Percentiles rank a stretch among this genome's conserved stretches.
Evolutionary conservation across 2,888 invertebrate genomes (phyloP).

Genomic region (Petrophora chlorosata): DNA sequence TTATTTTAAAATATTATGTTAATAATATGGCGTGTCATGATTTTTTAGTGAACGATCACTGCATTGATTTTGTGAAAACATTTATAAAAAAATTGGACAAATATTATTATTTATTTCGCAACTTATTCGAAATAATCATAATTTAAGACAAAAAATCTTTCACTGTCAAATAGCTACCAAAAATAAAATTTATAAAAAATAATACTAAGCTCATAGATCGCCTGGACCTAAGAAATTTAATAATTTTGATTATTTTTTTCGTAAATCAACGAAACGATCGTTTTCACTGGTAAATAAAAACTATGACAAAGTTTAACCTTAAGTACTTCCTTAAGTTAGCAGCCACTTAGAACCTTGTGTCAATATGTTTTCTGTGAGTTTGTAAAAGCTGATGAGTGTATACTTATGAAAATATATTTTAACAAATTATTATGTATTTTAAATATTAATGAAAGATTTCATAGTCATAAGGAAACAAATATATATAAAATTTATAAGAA

Average conservation of each 20-base stretch:
- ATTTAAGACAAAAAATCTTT: slow-evolving; percentile 6
- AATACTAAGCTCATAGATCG: slow-evolving; percentile 47
- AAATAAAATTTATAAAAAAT: slow-evolving; percentile 38
- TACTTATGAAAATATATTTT: no score
- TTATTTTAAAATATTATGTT: slow-evolving; percentile 23
- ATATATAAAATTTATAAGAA: no score
- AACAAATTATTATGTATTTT: no score
- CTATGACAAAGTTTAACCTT: slow-evolving; percentile 39
- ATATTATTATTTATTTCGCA: slow-evolving; percentile 2
- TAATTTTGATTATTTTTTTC: slow-evolving; percentile 12
- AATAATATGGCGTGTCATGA: slow-evolving; percentile 27
- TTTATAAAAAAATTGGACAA: neutral
- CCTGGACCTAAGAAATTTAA: slow-evolving; percentile 36
- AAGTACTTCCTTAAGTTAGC: slow-evolving; percentile 73
- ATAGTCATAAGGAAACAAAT: no score
- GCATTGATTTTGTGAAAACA: no score
- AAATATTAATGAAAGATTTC: neutral
- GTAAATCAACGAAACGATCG: slow-evolving; percentile 38
- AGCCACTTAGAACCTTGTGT: slow-evolving; percentile 46
- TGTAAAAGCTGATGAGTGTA: no score
- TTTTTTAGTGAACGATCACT: slow-evolving; percentile 13
- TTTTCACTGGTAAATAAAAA: slow-evolving; percentile 55
- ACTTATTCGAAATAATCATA: neutral
- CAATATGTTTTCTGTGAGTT: slow-evolving; percentile 38
- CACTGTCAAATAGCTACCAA: slow-evolving; percentile 46